phyloP scores from a whole-genome alignment of 2,113 vertebrate species.

The Calonectris borealis region DNA sequence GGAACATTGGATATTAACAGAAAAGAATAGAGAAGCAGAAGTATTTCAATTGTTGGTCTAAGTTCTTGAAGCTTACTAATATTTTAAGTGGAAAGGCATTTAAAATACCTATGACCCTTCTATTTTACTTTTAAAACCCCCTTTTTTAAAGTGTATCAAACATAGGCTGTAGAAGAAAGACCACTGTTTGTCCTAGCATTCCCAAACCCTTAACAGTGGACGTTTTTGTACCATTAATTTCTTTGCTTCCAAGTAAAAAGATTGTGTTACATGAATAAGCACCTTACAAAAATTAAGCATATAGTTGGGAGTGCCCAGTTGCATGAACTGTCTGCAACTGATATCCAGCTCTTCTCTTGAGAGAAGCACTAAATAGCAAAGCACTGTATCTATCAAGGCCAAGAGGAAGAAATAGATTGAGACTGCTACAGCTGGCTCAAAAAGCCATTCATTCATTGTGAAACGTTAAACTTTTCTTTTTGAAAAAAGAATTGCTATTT shows the following conservation, averaged over 20 bases:
- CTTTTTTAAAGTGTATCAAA: background rate
- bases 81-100: background rate
- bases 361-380: background rate
- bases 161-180: background rate
- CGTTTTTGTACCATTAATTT: background rate
- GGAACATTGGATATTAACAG: background rate
- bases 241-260: background rate
- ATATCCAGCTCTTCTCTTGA: background rate
- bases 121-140: background rate
- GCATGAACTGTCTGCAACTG: background rate
- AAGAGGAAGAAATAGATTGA: background rate
- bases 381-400: background rate
- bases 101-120: background rate
- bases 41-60: background rate
- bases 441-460: background rate
- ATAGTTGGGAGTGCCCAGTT: background rate
- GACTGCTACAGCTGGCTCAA: background rate
- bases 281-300: background rate
- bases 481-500: background rate
- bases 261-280: background rate
- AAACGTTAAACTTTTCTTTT: rapidly evolving
- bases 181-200: background rate
- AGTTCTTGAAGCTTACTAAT: background rate
- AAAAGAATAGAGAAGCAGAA: background rate
- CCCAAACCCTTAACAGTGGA: background rate